Base-by-base conservation (phyloP, 2,888 invertebrate genomes). In the Hypsopygia costalis region DNA sequence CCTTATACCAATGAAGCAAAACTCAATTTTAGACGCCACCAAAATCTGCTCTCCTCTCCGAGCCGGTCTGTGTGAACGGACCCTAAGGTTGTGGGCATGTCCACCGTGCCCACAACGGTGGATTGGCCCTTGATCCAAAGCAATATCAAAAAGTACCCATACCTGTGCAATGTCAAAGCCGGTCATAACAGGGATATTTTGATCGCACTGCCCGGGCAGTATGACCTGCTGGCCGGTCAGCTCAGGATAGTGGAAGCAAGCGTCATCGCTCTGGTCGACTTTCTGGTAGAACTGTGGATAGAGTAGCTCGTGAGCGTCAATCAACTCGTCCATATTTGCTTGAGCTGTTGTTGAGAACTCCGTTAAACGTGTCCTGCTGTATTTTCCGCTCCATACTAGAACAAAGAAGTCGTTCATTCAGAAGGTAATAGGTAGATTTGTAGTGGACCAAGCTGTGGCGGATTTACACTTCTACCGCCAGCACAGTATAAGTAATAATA, bases 311-410 rank as follows among this genome's bases (percentile, higher is more conserved):
- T 67, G 78, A 39, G 36, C 43, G 0, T 46, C 46, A 4, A 85
- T 75, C 1, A 58, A 16, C 0, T 57, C 40, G 0, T 54, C 53
- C 52, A 82, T 71, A 0, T 62, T 61, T 0, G 42, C 40, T 31
- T 74, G 60, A 0, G 74, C 69, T 0, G 54, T 58, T 11, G 44
- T 36, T 0, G 73, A 22, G 27, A 33, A 33, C 28, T 46, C 16
- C 77, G 52, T 1, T 1, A 42, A 30, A 0, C 74, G 68, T 0
- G 62, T 12, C 34, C 68, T 77, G 55, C 83, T 83, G 55, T 81
- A 75, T 48, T 80, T 81, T 1, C 79, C 80, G 46, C 85, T 85
- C 85, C 85, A 86, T 35, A 85, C 86, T 86, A 58, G 4, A 53
- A 66, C 43, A 43, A 12, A 6, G 8, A 36, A 28, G 8, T n/a